Evolutionary conservation across 1,140 invertebrate genomes (phyloP), one percentile per base, ranked within the genome.

Genomic region (Drosophila baimaii): DNA sequence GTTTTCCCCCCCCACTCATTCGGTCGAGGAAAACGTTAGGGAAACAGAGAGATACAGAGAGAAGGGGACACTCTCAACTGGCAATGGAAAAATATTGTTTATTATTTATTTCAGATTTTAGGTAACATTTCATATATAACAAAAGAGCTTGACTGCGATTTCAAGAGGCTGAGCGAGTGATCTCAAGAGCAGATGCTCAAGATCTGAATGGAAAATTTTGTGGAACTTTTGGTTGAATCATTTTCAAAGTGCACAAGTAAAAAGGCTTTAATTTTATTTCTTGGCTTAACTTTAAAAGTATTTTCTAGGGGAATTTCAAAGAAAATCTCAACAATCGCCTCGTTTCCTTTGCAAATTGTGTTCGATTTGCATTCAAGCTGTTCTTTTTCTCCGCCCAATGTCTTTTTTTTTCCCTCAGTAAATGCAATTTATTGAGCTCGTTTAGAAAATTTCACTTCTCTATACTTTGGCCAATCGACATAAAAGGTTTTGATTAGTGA

Each of bases 401-500:
- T 7, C 3, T 62, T 25, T 25, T 27, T 72, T 19, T 17, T 5
- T 5, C 47, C 25, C 5, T 9, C 35, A 19, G 23, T 44, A 44
- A 49, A 62, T 71, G 43, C 29, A 61, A 35, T 51, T 62, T 73
- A 73, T 73, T 73, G 69, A 73, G 70, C 70, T 73, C 69, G 70
- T 73, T 73, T 52, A 73, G 56, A 44, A 69, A 66, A 70, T 41
- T 35, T 29, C 25, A n/a, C 49, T 61, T 29, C 51, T 46, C 43
- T 70, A 55, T 70, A 55, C 63, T 69, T 71, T 70, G 51, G 46
- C 39, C 70, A 73, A 73, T 73, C 70, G 69, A 73, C 31, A 51
- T 57, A 72, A 73, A 29, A 73, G 33, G 39, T 71, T 73, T 73
- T 73, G 69, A 73, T 73, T 73, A 73, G 55, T 73, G 39, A 74